Evolutionary conservation across 2,797 vertebrate genomes (phyloP).

Genomic region (Ctenopoma multispine): DNA sequence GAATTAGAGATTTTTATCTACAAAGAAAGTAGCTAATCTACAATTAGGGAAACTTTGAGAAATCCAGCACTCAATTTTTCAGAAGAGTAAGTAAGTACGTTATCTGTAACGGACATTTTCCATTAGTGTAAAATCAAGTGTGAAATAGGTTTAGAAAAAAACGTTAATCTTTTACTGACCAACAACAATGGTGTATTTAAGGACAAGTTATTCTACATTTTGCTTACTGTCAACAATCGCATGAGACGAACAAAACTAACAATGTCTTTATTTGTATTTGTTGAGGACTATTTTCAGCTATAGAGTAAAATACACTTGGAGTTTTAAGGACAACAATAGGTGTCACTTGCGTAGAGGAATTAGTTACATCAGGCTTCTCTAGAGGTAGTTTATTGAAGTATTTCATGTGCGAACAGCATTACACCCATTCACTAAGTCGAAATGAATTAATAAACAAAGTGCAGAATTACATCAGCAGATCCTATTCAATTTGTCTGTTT

Average conservation of each 20-base stretch:
- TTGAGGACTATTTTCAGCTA: neutral
- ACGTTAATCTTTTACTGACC: neutral
- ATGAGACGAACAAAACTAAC: neutral
- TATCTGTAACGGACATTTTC: neutral
- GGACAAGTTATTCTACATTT: neutral
- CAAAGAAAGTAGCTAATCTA: neutral
- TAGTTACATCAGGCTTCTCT: neutral
- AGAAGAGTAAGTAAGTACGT: too few species aligned
- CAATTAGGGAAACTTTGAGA: neutral
- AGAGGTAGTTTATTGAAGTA: neutral
- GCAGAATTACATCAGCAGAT: neutral
- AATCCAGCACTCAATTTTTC: neutral
- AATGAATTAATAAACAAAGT: neutral
- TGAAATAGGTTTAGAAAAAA: neutral
- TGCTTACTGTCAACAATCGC: neutral
- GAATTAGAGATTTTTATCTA: neutral
- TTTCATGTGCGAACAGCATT: neutral
- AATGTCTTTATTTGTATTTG: neutral
- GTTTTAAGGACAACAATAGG: neutral
- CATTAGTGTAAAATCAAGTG: neutral
- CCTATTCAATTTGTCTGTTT: neutral
- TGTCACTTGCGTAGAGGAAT: neutral
- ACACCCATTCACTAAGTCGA: neutral
- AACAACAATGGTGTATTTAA: neutral
- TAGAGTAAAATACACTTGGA: neutral